Evolutionary conservation across 92 coral and sea anemone genomes (phyloP), one percentile per base, ranked within the genome.

Genomic region (Phenganax subtilis): DNA sequence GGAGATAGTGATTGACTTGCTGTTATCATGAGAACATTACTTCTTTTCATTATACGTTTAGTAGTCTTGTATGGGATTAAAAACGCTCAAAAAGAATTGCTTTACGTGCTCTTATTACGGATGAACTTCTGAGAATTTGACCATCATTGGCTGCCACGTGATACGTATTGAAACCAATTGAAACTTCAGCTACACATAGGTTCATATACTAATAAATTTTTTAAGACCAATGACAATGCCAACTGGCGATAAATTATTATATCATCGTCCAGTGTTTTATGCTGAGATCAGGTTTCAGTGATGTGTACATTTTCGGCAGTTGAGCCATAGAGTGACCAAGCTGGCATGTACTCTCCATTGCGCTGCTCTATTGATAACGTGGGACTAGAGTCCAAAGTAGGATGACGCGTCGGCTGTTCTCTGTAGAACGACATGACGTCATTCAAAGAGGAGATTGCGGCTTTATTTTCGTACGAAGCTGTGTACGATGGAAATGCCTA

Each of bases 401-500:
- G 70, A 17, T 47, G 73, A 2, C 62, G 62, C 8, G 73, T 68
- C 5, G 57, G 74, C 8, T 64, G 72, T 20, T 65, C 74, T 79
- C 69, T 51, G 83, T 79, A 79, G 10, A 79, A 44, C 51, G 64
- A 59, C 83, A 79, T 64, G 73, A 54, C 62, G 83, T 79, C 83
- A 51, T 64, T 65, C 29, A 77, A 7, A 8, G 82, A 10, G 4
- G 71, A 8, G 55, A 79, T 12, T 63, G 73, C 74, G 5, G 12
- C 83, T 14, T 79, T 79, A 62, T 79, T 79, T 12, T 44, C 83
- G 62, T 79, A 79, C 3, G 83, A 79, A 7, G 83, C 74, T 6
- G 83, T 79, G 83, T 79, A 79, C 15, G 83, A 79, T 31, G 83
- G 10, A 37, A 47, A 79, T 44, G 83, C 72, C 83, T 79, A 52